Evolutionary conservation across 2,113 vertebrate species (phyloP).

Genomic region (Verasper variegatus): DNA sequence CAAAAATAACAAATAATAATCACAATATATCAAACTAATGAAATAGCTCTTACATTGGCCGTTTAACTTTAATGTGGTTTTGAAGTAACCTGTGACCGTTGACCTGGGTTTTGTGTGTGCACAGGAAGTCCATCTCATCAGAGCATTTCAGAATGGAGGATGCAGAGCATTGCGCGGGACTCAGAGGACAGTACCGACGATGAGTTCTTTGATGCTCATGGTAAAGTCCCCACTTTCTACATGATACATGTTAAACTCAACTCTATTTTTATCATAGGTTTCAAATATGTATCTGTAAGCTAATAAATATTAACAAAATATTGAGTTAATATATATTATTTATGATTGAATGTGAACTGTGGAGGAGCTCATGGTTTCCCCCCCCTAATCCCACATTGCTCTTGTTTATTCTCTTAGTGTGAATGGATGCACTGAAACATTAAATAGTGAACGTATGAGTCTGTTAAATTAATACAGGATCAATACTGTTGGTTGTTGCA

Average conservation of each 20-base stretch:
- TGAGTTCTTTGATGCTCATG: constrained; percentile 96
- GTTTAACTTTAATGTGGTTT: not conserved
- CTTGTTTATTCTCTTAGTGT: not conserved
- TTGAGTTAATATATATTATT: not conserved
- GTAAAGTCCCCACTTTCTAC: constrained; percentile 69
- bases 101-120: constrained; percentile 4
- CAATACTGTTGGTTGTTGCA: not conserved
- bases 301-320: not conserved
- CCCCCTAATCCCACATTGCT: not conserved
- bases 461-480: not conserved
- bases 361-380: too few relatives aligned
- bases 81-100: not conserved
- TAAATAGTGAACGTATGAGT: not conserved
- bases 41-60: not conserved
- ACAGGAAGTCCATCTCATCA: constrained; percentile 93
- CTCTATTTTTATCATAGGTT: not conserved
- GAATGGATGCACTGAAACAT: not conserved
- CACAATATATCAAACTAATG: not conserved
- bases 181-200: constrained; percentile 96
- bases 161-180: constrained; percentile 97
- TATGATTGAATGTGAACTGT: not conserved
- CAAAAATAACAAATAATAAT: too few relatives aligned
- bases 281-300: not conserved
- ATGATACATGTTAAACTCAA: not conserved
- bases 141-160: constrained; percentile 95